Evolutionary conservation across 1,140 invertebrate genomes (phyloP).

Genomic region (Antheraea mylitta): DNA sequence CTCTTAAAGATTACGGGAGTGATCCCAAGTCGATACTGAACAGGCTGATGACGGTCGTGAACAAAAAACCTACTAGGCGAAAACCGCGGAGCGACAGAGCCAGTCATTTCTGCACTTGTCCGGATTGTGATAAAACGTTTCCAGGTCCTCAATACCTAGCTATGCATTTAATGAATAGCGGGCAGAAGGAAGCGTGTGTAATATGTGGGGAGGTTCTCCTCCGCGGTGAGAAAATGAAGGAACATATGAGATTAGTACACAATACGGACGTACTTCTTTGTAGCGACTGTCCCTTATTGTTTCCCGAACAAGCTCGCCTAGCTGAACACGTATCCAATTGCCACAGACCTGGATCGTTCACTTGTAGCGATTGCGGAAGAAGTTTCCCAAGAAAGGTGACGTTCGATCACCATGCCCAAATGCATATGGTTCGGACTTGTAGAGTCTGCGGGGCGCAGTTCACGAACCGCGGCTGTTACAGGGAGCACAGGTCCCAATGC

Average conservation of each 20-base stretch:
- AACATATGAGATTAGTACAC: conserved; percentile 48
- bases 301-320: conserved; percentile 34
- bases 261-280: conserved; percentile 38
- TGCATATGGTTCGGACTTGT: conserved; percentile 64
- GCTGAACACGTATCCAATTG: conserved; percentile 43
- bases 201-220: conserved; percentile 45
- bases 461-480: conserved; percentile 56
- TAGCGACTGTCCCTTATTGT: conserved; percentile 48
- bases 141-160: conserved; percentile 60
- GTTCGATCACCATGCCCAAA: conserved; percentile 58
- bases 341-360: conserved; percentile 42
- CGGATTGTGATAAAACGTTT: conserved; percentile 65
- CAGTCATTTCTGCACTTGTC: conserved; percentile 49
- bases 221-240: conserved; percentile 50
- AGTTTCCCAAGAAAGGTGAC: conserved; percentile 46
- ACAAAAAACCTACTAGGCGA: conserved; percentile 24
- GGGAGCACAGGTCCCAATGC: conserved; percentile 54
- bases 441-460: conserved; percentile 56
- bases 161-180: conserved; percentile 64
- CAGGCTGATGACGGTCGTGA: conserved; percentile 35
- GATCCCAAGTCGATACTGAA: conserved; percentile 42
- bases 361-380: conserved; percentile 58
- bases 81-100: conserved; percentile 41
- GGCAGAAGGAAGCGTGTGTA: conserved; percentile 57
- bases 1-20: conserved; percentile 40